phyloP scores from a whole-genome alignment of 2,888 invertebrate genomes.

The Slavum lentiscoides region DNA sequence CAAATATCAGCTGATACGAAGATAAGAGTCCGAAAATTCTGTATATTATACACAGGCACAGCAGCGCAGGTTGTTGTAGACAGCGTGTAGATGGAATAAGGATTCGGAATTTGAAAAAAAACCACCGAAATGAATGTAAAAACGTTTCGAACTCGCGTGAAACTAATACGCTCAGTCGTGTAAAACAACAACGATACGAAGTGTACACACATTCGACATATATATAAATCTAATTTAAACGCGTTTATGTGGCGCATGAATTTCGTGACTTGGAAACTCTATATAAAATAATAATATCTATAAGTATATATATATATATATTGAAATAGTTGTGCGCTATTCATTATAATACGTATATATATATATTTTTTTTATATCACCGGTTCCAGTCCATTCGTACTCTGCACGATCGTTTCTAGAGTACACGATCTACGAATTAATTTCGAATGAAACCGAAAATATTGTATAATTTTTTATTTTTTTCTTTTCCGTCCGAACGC shows the following conservation, averaged over 20 bases:
- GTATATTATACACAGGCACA: too few relatives aligned
- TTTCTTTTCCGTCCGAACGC: neutral
- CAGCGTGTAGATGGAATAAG: too few relatives aligned
- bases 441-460: constrained; percentile 37
- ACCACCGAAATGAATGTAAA: too few relatives aligned
- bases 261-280: constrained; percentile 8
- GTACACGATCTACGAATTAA: constrained; percentile 40
- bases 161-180: too few relatives aligned
- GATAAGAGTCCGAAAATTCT: too few relatives aligned
- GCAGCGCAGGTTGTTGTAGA: too few relatives aligned
- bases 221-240: neutral
- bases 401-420: neutral
- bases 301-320: neutral
- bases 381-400: neutral
- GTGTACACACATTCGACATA: too few relatives aligned
- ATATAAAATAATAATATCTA: neutral
- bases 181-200: too few relatives aligned
- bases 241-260: constrained; percentile 19
- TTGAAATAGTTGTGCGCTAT: neutral
- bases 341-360: neutral
- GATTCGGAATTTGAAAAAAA: too few relatives aligned
- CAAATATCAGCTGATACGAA: too few relatives aligned
- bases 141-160: too few relatives aligned
- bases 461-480: neutral
- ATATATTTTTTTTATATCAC: neutral